Percentiles rank a stretch among this genome's conserved stretches.
phyloP scores from a whole-genome alignment of 2,113 vertebrate species.

The Siniperca chuatsi region DNA sequence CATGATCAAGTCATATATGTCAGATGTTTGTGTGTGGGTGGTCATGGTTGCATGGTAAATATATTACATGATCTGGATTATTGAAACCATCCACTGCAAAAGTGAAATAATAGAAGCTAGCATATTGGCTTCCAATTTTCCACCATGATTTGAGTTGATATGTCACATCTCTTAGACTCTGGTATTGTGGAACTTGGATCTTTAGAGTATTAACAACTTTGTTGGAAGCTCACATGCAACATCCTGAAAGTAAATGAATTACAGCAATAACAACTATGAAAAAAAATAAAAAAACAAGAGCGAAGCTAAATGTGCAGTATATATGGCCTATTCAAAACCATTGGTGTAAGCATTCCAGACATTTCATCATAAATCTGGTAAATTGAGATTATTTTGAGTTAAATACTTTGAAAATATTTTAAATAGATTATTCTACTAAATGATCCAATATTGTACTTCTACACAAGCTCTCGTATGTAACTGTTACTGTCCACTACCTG shows the following conservation, averaged over 20 bases:
- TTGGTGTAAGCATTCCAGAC: not conserved
- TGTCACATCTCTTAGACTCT: not conserved
- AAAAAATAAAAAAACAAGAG: not conserved
- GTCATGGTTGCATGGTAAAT: not conserved
- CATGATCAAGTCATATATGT: no score
- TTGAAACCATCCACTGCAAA: slow-evolving; percentile 9
- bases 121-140: not conserved
- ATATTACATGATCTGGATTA: not conserved
- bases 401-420: not conserved
- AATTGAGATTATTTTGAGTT: not conserved
- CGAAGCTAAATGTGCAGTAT: not conserved
- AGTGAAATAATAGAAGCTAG: slow-evolving; percentile 6
- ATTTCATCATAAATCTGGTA: not conserved
- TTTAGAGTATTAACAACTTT: not conserved
- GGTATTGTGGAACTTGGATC: not conserved
- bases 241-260: not conserved
- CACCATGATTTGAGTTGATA: not conserved
- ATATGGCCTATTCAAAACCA: not conserved
- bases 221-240: not conserved
- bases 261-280: not conserved
- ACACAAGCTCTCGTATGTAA: not conserved
- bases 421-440: not conserved
- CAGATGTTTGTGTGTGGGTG: not conserved
- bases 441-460: not conserved
- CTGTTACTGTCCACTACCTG: not conserved